Base-by-base conservation (phyloP, 2,113 vertebrate genomes). In the Callospermophilus lateralis region DNA sequence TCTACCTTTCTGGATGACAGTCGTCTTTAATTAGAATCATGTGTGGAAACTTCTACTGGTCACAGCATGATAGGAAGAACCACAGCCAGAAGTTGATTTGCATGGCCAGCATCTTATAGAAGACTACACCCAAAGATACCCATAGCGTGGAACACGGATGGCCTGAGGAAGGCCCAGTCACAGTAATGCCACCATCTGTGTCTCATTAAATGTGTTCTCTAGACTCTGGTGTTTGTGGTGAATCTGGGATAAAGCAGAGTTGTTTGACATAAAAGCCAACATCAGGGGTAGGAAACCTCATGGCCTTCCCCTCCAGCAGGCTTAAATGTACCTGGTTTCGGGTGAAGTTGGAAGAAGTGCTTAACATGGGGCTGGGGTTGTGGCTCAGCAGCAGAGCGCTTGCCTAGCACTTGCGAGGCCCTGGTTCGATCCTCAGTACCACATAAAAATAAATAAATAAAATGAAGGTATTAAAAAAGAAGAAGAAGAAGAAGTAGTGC, bases 151-250 rank as follows among this genome's bases (percentile, higher is more conserved):
- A n/a, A 19, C 48, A 28, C 53, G 26, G 63, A 42, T 70, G 84
- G 61, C 91, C 77, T 10, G 4, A 78, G 26, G 55, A 7, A 68
- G 42, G 55, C 28, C 70, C 30, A 8, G 28, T n/a, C 24, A 58
- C 37, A 24, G 20, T 7, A 42, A 11, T 8, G 48, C 45, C 39
- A 24, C 32, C 10, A 22, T 65, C 37, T 61, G 76, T 20, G 65
- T 90, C 58, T 84, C 78, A 94, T 95, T 95, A 94, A 97, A 91
- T 15, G 22, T 93, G 61, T 73, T 87, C 45, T 89, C 67, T 76
- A 32, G 65, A 76, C 42, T 34, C 12, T 61, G 26, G 51, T 85
- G n/a, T 84, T 53, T 88, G 81, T 83, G 89, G 45, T 96, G 48
- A 78, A 22, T 63, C 51, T 37, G 53, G 53, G 77, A 58, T 30